Evolutionary conservation across 2,797 vertebrate genomes (phyloP).

Genomic region (Hylomyscus alleni): DNA sequence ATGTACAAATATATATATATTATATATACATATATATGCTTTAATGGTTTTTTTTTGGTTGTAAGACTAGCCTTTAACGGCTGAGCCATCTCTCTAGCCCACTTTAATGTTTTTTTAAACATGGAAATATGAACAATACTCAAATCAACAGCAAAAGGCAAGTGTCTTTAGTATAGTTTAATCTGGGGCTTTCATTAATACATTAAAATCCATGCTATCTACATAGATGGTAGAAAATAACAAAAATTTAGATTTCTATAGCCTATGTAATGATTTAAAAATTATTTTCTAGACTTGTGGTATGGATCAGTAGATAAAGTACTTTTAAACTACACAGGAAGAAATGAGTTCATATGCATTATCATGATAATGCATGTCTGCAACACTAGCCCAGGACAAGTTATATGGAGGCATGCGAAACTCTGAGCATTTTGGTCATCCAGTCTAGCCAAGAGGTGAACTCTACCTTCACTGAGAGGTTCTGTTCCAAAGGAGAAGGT

Average conservation of each 20-base stretch:
- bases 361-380: neutral
- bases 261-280: neutral
- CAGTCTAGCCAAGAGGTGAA: too few species aligned
- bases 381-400: too few species aligned
- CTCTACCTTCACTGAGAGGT: neutral
- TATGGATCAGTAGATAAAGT: neutral
- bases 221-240: neutral
- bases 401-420: neutral
- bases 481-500: neutral
- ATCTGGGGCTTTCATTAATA: neutral
- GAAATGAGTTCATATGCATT: neutral
- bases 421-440: too few species aligned
- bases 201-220: neutral
- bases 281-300: neutral
- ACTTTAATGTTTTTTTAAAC: slow-evolving; percentile 24
- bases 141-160: neutral
- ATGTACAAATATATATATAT: neutral
- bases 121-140: neutral
- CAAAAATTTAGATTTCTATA: neutral
- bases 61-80: too few species aligned
- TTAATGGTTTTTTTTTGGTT: slow-evolving; percentile 19
- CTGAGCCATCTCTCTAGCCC: too few species aligned
- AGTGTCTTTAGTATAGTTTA: neutral
- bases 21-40: neutral
- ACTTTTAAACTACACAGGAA: neutral